Evolutionary conservation across 2,888 invertebrate species (phyloP), one percentile per base, ranked within the genome.

Genomic region (Sericinus montela): DNA sequence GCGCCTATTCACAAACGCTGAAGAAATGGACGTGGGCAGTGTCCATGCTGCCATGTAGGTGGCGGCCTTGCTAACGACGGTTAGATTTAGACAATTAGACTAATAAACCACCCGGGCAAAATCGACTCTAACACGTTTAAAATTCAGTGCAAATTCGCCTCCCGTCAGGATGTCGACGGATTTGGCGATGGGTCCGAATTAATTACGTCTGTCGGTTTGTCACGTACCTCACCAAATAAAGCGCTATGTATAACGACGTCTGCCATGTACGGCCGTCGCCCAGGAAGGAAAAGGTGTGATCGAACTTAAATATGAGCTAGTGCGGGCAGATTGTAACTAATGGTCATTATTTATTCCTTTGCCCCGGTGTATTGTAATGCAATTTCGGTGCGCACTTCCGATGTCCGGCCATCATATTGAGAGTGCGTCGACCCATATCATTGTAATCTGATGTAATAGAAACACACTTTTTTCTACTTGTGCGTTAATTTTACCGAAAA

Each of bases 11-110:
- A 59, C 65, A 65, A 65, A 59, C 60, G 60, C 68, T 67, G 69
- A 69, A 69, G 71, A 75, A 87, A 87, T 88, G 86, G 72, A 80
- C 81, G 87, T 88, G 87, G 87, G 87, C 65, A 76, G 87, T 62
- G 51, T 56, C 66, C 63, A 75, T 67, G 87, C 87, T 87, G 87
- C 66, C 63, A 75, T 67, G 87, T 87, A 88, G 87, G 87, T 72
- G 86, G 86, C 78, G 82, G 78, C 83, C 86, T 80, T 68, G 76
- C 68, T 59, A 75, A 73, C 73, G 80, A 66, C 83, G 73, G 81
- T 84, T 81, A 74, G 69, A 60, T 61, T 71, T 72, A 73, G 72
- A 70, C 71, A 71, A 76, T 72, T 75, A 74, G 59, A 59, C 46
- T 52, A 45, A 47, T 49, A 58, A 57, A 56, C 8, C 56, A 59